These are phyloP conservation scores for Pyrgus malvae DNA, from an alignment of 2,888 invertebrate species.

Conservation along the genomic window DNA sequence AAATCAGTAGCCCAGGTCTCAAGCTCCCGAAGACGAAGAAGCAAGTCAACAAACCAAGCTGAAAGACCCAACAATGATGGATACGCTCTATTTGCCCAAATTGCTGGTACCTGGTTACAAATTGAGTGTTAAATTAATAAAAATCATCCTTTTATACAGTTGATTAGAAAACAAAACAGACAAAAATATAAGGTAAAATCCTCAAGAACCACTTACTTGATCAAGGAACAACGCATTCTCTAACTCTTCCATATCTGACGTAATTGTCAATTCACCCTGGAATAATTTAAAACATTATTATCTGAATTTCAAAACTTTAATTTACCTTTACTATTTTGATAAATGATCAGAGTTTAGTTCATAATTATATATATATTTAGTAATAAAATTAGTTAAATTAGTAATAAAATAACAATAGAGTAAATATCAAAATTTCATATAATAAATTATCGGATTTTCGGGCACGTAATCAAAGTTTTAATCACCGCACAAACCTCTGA, in stretches of 20 bases:
- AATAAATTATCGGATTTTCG: no score
- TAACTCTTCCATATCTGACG: conserved; percentile 97
- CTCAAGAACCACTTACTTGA: conserved; percentile 74
- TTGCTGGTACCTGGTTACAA: conserved; percentile 86
- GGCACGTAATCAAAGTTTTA: no score
- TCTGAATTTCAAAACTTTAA: no score
- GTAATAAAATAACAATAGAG: no score
- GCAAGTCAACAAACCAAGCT: conserved; percentile 96
- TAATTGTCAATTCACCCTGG: conserved; percentile 96
- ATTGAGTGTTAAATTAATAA: background rate
- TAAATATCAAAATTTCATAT: no score
- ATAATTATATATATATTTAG: no score
- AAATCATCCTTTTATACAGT: no score
- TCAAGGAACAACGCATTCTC: conserved; percentile 96
- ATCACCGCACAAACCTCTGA: no score
- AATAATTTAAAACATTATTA: conserved; percentile 35
- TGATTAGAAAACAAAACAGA: no score
- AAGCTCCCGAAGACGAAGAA: conserved; percentile 91
- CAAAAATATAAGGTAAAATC: background rate
- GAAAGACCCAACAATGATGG: conserved; percentile 94
- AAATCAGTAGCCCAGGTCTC: conserved; percentile 98
- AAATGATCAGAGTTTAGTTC: no score
- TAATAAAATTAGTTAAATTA: no score
- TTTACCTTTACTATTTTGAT: no score
- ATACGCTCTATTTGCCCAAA: conserved; percentile 94